Evolutionary conservation across 2,797 vertebrate genomes (phyloP).

Genomic region (Periparus ater): DNA sequence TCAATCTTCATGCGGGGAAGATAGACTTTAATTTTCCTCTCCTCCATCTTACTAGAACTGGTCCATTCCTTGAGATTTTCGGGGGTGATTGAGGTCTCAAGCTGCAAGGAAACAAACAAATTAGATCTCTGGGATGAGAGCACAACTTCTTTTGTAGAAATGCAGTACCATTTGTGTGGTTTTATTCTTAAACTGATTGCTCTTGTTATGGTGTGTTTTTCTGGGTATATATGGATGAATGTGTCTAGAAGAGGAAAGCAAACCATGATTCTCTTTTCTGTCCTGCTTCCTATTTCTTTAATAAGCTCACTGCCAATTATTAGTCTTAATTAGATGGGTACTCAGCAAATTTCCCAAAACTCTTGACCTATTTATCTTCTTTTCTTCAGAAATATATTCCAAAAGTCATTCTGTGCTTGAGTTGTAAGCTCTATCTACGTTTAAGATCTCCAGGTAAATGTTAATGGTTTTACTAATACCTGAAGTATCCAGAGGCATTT

Average conservation of each 20-base stretch:
- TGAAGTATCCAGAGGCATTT: not conserved
- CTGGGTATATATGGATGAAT: not conserved
- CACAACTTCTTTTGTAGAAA: not conserved
- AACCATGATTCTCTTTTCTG: not conserved
- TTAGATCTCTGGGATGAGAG: not conserved
- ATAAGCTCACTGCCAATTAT: not conserved
- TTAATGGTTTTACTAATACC: not conserved
- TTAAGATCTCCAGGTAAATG: not conserved
- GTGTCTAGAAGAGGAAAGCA: not conserved
- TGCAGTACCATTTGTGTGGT: accelerated
- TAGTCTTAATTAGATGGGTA: not conserved
- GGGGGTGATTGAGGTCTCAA: conserved; percentile 75
- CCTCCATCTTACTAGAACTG: conserved; percentile 66
- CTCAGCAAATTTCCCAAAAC: not conserved
- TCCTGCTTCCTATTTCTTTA: not conserved
- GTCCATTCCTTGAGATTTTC: conserved; percentile 82
- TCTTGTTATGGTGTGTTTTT: not conserved
- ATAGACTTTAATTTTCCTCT: conserved; percentile 67
- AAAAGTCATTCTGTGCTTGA: not conserved
- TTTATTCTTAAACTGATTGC: not conserved
- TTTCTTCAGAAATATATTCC: not conserved
- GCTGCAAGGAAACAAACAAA: conserved; percentile 52
- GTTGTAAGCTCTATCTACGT: not conserved
- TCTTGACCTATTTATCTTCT: not conserved
- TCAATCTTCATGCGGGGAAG: conserved; percentile 81